A percentile compares a stretch with the other conserved stretches of the same genome.
phyloP scores from a whole-genome alignment of 2,797 vertebrate genomes.

The Xenopus petersii region DNA sequence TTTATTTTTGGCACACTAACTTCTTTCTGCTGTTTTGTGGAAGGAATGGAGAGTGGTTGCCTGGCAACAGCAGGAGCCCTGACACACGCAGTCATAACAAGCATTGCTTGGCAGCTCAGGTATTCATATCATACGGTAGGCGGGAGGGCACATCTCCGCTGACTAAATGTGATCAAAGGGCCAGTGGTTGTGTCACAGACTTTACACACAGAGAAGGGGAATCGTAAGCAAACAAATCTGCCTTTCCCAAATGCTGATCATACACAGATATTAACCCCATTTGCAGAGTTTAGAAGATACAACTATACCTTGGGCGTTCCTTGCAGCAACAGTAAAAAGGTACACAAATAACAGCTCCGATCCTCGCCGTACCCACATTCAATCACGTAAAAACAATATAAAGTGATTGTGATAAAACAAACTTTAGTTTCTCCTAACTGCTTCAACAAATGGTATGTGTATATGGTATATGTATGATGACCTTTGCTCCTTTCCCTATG shows the following conservation, averaged over 20 bases:
- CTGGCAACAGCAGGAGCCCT: conserved; percentile 35
- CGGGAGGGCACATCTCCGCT: conserved; percentile 11
- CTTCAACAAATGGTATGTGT: too few species aligned
- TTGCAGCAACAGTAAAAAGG: too few species aligned
- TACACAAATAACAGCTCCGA: too few species aligned
- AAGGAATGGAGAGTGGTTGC: conserved; percentile 27
- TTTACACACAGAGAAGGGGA: background rate
- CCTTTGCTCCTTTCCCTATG: too few species aligned
- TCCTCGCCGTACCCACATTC: too few species aligned
- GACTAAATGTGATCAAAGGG: conserved; percentile 2
- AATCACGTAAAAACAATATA: too few species aligned
- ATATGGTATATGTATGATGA: too few species aligned
- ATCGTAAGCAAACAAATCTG: background rate
- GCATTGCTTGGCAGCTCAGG: conserved; percentile 31
- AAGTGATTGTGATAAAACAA: too few species aligned
- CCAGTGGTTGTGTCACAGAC: background rate
- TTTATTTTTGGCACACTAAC: conserved; percentile 46
- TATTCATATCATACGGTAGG: conserved; percentile 14
- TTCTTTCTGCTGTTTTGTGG: conserved; percentile 24
- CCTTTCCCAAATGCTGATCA: background rate
- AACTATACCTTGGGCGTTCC: too few species aligned
- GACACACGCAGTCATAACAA: conserved; percentile 17
- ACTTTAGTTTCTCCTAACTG: too few species aligned
- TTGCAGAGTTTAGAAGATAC: background rate
- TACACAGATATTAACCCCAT: background rate